These are phyloP conservation scores for Stercorarius parasiticus DNA, from an alignment of 2,113 vertebrate genomes.

Conservation along the genomic window DNA sequence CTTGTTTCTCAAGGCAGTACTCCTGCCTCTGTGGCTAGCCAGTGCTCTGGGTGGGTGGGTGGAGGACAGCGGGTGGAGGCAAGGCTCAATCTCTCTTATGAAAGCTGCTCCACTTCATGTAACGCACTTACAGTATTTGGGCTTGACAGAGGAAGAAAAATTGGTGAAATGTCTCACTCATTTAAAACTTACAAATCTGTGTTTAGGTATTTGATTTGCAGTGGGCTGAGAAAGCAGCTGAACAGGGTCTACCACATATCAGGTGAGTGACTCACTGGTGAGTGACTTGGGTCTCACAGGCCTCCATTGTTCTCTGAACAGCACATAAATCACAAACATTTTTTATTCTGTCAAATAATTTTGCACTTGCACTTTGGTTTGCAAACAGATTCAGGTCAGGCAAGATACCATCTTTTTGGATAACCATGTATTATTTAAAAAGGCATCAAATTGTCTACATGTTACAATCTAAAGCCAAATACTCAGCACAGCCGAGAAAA, in stretches of 20 bases:
- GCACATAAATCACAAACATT: background rate
- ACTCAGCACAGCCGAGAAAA: background rate
- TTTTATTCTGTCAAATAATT: background rate
- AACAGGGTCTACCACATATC: background rate
- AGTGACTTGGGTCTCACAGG: background rate
- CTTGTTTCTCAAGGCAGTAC: accelerated
- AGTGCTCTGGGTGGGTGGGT: background rate
- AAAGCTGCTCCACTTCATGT: background rate
- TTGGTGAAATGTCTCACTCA: background rate
- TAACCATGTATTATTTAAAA: background rate
- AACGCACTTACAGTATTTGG: background rate
- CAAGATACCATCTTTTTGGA: background rate
- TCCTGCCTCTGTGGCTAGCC: accelerated
- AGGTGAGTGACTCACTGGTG: background rate
- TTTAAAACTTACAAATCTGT: background rate
- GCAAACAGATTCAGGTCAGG: background rate
- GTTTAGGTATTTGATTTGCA: background rate
- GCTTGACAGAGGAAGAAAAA: background rate
- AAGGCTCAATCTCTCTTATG: background rate
- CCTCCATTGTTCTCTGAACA: background rate
- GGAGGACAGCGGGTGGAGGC: background rate
- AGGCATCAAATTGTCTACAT: background rate
- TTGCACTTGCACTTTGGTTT: background rate
- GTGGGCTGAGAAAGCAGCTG: background rate
- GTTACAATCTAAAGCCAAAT: background rate